phyloP scores from a whole-genome alignment of 2,888 invertebrate species.

The Drosophila maculinotata region DNA sequence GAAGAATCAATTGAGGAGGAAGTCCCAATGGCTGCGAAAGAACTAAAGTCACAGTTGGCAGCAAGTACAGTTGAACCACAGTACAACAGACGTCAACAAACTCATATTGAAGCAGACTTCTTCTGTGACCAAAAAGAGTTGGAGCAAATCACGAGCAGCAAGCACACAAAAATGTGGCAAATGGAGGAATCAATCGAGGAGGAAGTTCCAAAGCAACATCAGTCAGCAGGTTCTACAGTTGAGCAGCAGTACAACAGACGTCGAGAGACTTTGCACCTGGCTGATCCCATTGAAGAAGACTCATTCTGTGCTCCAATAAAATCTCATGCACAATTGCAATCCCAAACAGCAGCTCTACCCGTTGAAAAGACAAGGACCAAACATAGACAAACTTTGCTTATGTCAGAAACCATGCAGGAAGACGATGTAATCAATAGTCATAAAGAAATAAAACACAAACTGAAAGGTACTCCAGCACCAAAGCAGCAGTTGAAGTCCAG shows the following conservation, averaged over 20 bases:
- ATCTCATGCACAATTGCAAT: neutral
- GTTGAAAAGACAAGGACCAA: neutral
- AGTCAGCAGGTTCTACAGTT: too few species aligned
- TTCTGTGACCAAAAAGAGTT: too few species aligned
- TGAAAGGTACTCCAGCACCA: too few species aligned
- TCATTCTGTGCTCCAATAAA: slow-evolving; percentile 5
- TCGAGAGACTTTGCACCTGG: slow-evolving; percentile 4
- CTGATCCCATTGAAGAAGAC: slow-evolving; percentile 32
- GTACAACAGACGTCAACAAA: neutral
- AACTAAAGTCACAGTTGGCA: neutral
- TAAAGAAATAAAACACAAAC: neutral
- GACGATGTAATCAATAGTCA: neutral
- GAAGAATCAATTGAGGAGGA: slow-evolving; percentile 5
- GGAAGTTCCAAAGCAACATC: too few species aligned
- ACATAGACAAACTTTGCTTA: slow-evolving; percentile 16
- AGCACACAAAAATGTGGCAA: too few species aligned
- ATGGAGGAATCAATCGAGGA: too few species aligned
- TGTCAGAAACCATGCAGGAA: slow-evolving; percentile 23
- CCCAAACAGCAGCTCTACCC: neutral
- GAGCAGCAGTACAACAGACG: too few species aligned
- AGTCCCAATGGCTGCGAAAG: too few species aligned
- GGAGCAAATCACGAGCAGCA: too few species aligned
- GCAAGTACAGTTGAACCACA: neutral
- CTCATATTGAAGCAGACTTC: slow-evolving; percentile 8
- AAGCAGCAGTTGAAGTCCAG: neutral